Evolutionary conservation across 2,888 invertebrate species (phyloP).

Genomic region (Xestia c-nigrum): DNA sequence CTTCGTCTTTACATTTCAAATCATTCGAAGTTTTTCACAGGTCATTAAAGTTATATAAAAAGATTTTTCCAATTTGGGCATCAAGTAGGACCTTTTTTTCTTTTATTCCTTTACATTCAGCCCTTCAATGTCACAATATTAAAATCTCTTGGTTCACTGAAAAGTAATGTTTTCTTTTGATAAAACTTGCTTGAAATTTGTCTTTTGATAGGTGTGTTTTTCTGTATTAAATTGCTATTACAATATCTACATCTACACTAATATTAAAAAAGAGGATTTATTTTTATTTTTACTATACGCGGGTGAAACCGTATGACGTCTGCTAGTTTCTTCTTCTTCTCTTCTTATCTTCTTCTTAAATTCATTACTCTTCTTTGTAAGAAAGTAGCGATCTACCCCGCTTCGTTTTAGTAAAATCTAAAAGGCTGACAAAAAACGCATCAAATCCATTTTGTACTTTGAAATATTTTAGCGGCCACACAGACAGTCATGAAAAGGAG

Average conservation of each 20-base stretch:
- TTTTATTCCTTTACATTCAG: conserved; percentile 19
- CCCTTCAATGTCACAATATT: conserved; percentile 21
- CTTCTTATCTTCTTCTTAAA: no score
- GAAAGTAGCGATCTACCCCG: not conserved
- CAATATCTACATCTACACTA: not conserved
- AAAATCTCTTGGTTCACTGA: conserved; percentile 33
- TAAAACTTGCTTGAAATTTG: not conserved
- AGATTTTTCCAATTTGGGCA: conserved; percentile 31
- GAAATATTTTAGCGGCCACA: no score
- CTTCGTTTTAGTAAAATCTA: not conserved
- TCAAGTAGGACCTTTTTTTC: conserved; percentile 13
- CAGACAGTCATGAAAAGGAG: no score
- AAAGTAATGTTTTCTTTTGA: conserved; percentile 28
- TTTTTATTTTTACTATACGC: no score
- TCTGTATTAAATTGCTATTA: not conserved
- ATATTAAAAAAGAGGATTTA: not conserved
- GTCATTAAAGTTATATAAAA: conserved; percentile 44
- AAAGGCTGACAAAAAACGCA: not conserved
- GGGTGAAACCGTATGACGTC: no score
- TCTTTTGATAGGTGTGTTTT: no score
- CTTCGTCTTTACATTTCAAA: conserved; percentile 9
- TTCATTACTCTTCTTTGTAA: not conserved
- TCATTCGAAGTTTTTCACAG: conserved; percentile 28
- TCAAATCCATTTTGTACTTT: no score
- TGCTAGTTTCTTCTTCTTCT: no score